Base-by-base conservation (phyloP, 1,140 invertebrate species). In the Drosophila subobscura region DNA sequence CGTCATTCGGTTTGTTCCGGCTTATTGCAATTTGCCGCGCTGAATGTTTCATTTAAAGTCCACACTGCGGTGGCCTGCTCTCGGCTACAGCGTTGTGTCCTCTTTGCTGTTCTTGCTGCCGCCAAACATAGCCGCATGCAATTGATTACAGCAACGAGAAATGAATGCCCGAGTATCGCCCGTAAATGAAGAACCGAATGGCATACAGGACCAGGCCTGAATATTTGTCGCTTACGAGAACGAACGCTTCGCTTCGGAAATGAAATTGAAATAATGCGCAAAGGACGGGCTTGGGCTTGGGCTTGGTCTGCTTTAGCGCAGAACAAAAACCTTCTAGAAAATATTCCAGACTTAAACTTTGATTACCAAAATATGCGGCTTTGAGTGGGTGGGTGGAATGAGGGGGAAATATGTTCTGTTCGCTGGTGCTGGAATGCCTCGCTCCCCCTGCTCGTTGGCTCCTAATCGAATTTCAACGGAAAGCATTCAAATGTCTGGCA, bases 51-150 rank as follows among this genome's bases (percentile, higher is more conserved):
- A 46, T 64, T 47, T 47, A 53, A 46, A 47, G 41, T 51, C 25
- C 41, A 29, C 52, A 40, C 60, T 25, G 60, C 52, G 52, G 29
- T 12, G 14, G 16, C 4, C 16, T 1, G n/a, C 12, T 22, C 37
- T 37, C 37, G 14, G 14, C 16, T 27, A 4, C 23, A 5, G 20
- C 40, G 7, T 3, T 46, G 46, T 68, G 64, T 33, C 40, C 20
- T 20, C 20, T 50, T 37, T 42, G 55, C 20, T 57, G 46, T 45
- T 40, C 37, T 49, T 14, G 29, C 12, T 54, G 66, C 37, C 41
- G 29, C 50, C 50, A 8, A 68, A 68, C 47, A 67, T 42, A 56
- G 63, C 66, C 63, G 66, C 66, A 49, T 70, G 66, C 64, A 66
- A 68, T 56, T 68, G 65, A 68, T 54, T 68, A 68, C 65, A 41